Evolutionary conservation across 2,888 invertebrate species (phyloP).

Genomic region (Adelphocoris suturalis): DNA sequence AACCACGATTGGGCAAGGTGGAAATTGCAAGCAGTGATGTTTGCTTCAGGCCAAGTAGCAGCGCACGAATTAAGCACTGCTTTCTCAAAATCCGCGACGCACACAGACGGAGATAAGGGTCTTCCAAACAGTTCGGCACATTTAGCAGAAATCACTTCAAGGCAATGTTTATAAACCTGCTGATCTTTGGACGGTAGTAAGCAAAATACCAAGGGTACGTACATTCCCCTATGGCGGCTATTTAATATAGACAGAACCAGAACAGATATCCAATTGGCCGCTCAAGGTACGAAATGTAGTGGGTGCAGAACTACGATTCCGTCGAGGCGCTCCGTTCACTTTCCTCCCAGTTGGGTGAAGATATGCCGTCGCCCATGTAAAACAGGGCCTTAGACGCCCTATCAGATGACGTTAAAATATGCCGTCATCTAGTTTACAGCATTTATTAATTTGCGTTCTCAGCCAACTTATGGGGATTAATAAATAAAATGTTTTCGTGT

Average conservation of each 20-base stretch:
- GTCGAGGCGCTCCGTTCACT: background rate
- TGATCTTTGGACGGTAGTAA: constrained; percentile 24
- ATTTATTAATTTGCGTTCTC: no score
- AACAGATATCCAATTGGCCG: background rate
- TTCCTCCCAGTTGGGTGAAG: background rate
- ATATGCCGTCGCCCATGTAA: background rate
- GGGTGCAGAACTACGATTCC: background rate
- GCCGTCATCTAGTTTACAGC: no score
- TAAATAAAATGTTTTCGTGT: no score
- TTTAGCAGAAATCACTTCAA: constrained; percentile 21
- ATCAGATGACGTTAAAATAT: no score
- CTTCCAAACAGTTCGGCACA: constrained; percentile 15
- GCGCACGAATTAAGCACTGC: constrained; percentile 34
- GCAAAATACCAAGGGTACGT: constrained; percentile 26
- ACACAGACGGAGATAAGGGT: background rate
- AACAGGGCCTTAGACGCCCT: no score
- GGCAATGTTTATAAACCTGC: constrained; percentile 31
- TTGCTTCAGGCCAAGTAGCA: constrained; percentile 31
- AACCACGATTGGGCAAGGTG: constrained; percentile 31
- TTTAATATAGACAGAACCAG: background rate
- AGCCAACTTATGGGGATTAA: no score
- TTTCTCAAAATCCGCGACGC: background rate
- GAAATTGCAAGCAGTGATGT: constrained; percentile 17
- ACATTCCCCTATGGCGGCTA: background rate
- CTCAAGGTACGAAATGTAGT: background rate